These are phyloP conservation scores for Drosophila phalerata DNA, from an alignment of 2,888 invertebrate genomes.

Conservation along the genomic window DNA sequence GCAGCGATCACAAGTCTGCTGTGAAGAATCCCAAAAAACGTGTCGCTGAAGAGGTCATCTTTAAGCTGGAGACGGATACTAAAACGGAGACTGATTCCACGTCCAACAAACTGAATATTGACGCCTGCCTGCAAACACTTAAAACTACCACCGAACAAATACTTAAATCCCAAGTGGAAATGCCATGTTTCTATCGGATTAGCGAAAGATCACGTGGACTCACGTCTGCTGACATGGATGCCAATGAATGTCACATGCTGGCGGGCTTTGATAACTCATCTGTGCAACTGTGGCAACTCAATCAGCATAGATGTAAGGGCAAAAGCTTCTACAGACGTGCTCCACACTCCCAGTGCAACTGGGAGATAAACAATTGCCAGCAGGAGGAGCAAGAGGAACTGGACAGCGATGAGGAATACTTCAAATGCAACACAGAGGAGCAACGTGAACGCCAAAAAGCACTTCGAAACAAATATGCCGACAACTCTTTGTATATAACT, in stretches of 20 bases:
- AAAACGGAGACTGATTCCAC: conserved; percentile 61
- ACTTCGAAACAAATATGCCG: conserved; percentile 68
- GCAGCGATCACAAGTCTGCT: conserved; percentile 40
- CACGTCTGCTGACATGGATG: conserved; percentile 80
- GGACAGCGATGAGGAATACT: conserved; percentile 46
- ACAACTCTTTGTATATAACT: conserved; percentile 83
- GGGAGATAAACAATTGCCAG: conserved; percentile 80
- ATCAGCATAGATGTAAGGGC: conserved; percentile 80
- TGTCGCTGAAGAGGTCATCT: conserved; percentile 58
- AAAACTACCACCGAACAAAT: conserved; percentile 64
- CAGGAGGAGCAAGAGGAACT: conserved; percentile 66
- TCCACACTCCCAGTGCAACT: conserved; percentile 74
- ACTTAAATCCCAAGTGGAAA: conserved; percentile 65
- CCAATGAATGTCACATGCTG: conserved; percentile 83
- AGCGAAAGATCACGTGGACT: conserved; percentile 75
- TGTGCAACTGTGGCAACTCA: conserved; percentile 84
- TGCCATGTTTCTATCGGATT: conserved; percentile 74
- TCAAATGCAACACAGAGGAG: conserved; percentile 44
- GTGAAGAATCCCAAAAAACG: conserved; percentile 60
- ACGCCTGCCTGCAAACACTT: conserved; percentile 64
- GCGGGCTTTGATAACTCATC: conserved; percentile 84
- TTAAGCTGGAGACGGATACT: conserved; percentile 66
- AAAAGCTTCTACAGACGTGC: conserved; percentile 80
- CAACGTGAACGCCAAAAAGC: conserved; percentile 50
- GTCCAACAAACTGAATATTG: conserved; percentile 52